phyloP scores from a whole-genome alignment of 2,113 vertebrate species.

The Accipiter cooperii region DNA sequence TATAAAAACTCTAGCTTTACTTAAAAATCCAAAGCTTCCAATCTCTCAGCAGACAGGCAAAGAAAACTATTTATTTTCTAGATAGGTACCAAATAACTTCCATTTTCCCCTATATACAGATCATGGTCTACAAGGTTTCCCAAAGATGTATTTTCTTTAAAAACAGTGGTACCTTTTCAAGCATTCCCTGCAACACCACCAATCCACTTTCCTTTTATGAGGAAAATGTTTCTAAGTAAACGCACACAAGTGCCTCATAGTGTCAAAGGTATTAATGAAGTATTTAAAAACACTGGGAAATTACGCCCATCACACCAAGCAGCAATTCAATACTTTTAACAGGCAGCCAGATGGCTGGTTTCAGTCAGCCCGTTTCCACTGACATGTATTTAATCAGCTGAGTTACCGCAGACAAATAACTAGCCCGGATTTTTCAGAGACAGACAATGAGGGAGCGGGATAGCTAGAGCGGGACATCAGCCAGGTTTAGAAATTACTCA shows the following conservation, averaged over 20 bases:
- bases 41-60: not conserved
- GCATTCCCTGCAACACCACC: not conserved
- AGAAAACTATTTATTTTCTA: not conserved
- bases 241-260: not conserved
- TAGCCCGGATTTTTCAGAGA: not conserved
- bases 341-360: not conserved
- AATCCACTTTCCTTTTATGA: not conserved
- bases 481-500: not conserved
- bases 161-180: not conserved
- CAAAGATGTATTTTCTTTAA: not conserved
- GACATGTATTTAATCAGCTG: not conserved
- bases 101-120: not conserved
- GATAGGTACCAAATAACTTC: not conserved
- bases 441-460: rapidly evolving
- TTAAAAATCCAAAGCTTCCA: not conserved
- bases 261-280: not conserved
- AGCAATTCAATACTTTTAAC: not conserved
- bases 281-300: not conserved
- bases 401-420: not conserved
- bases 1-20: not conserved
- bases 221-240: not conserved
- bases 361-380: not conserved
- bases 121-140: not conserved
- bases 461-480: not conserved
- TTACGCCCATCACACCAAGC: not conserved